phyloP scores from a whole-genome alignment of 2,888 invertebrate genomes.

The Yponomeuta evonymella region DNA sequence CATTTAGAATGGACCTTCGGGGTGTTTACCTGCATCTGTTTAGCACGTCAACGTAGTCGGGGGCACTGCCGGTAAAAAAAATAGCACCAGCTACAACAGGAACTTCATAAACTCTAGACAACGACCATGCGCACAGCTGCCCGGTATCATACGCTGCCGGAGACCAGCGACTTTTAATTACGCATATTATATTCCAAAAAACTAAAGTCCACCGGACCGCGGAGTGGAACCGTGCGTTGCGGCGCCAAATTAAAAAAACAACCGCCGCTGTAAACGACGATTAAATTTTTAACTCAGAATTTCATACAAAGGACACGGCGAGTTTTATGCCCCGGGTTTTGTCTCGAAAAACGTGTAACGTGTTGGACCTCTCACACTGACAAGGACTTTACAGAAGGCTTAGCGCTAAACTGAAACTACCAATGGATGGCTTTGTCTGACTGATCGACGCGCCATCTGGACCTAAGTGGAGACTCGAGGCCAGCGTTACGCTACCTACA shows the following conservation, averaged over 20 bases:
- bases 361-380: conserved; percentile 25
- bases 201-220: background rate
- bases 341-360: conserved; percentile 48
- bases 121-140: conserved; percentile 14
- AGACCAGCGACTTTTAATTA: background rate
- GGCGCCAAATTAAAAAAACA: conserved; percentile 4
- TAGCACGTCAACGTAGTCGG: no score
- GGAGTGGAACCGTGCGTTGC: background rate
- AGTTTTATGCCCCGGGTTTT: conserved; percentile 38
- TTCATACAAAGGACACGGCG: conserved; percentile 16
- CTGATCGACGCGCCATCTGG: no score
- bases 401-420: no score
- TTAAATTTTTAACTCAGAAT: conserved; percentile 16
- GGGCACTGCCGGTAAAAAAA: no score
- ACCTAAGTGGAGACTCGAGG: no score
- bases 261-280: conserved; percentile 11
- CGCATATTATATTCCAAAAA: conserved; percentile 6
- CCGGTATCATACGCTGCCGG: background rate
- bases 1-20: no score
- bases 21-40: no score
- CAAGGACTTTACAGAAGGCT: background rate
- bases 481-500: no score
- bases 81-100: no score
- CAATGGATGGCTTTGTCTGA: no score
- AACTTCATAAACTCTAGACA: background rate